phyloP scores from a whole-genome alignment of 2,888 invertebrate genomes.

The Nemurella pictetii region DNA sequence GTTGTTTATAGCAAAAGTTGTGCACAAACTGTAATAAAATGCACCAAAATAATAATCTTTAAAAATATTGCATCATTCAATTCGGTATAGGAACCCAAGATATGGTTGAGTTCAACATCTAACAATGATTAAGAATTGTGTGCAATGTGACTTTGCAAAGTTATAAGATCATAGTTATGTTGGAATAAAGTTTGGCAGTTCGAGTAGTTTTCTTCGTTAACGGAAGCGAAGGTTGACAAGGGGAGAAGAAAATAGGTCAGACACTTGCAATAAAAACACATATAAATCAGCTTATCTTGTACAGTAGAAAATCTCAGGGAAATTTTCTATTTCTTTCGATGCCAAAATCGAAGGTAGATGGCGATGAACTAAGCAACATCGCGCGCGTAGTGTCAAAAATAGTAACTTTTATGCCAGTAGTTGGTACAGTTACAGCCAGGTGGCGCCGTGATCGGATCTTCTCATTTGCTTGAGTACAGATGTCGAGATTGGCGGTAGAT shows the following conservation, averaged over 20 bases:
- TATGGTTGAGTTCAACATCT: background rate
- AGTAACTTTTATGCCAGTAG: background rate
- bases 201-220: background rate
- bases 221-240: background rate
- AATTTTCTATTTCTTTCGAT: background rate
- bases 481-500: too few species aligned
- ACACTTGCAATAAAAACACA: background rate
- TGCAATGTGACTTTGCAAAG: too few species aligned
- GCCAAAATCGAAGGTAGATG: background rate
- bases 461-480: too few species aligned
- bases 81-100: background rate
- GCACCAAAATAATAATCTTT: slow-evolving; percentile 33
- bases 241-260: background rate
- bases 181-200: background rate
- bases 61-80: background rate
- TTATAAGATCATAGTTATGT: background rate
- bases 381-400: background rate
- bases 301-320: background rate
- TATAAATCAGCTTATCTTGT: background rate
- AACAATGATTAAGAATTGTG: background rate
- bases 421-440: background rate
- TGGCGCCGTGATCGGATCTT: too few species aligned
- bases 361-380: background rate
- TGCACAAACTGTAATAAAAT: slow-evolving; percentile 41
- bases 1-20: slow-evolving; percentile 37